phyloP scores from a whole-genome alignment of 2,113 vertebrate genomes.

The Acanthochromis polyacanthus region DNA sequence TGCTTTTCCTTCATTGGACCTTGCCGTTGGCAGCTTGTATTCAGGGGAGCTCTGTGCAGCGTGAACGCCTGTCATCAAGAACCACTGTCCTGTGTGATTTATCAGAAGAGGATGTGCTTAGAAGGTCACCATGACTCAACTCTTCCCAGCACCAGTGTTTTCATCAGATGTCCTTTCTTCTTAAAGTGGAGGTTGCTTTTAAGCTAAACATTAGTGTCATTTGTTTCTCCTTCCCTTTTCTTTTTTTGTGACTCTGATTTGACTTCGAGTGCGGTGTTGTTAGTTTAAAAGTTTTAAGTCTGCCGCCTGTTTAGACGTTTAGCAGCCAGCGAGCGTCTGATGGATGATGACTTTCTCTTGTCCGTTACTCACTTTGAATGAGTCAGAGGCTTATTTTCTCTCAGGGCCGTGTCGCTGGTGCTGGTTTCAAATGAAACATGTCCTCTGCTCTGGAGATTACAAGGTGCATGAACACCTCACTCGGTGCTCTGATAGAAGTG shows the following conservation, averaged over 20 bases:
- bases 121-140: slow-evolving; percentile 70
- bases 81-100: slow-evolving; percentile 62
- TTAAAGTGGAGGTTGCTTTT: slow-evolving; percentile 15
- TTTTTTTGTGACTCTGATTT: background rate
- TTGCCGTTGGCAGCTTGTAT: slow-evolving; percentile 67
- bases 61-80: slow-evolving; percentile 73
- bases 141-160: slow-evolving; percentile 15
- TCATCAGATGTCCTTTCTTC: slow-evolving; percentile 16
- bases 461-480: slow-evolving; percentile 43
- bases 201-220: slow-evolving; percentile 10
- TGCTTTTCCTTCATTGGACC: slow-evolving; percentile 75
- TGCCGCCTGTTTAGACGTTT: slow-evolving; percentile 7
- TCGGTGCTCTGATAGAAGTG: slow-evolving; percentile 25
- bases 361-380: slow-evolving; percentile 23
- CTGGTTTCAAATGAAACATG: slow-evolving; percentile 50
- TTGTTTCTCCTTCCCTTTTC: background rate
- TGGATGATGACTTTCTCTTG: slow-evolving; percentile 41
- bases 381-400: slow-evolving; percentile 44
- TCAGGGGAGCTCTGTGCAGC: slow-evolving; percentile 34
- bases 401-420: slow-evolving; percentile 22
- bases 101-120: slow-evolving; percentile 57
- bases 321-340: slow-evolving; percentile 22
- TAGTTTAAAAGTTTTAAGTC: slow-evolving; percentile 5
- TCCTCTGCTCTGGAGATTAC: slow-evolving; percentile 63
- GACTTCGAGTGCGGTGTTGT: background rate